Evolutionary conservation across 2,888 invertebrate species (phyloP).

Genomic region (Electrophaes corylata): DNA sequence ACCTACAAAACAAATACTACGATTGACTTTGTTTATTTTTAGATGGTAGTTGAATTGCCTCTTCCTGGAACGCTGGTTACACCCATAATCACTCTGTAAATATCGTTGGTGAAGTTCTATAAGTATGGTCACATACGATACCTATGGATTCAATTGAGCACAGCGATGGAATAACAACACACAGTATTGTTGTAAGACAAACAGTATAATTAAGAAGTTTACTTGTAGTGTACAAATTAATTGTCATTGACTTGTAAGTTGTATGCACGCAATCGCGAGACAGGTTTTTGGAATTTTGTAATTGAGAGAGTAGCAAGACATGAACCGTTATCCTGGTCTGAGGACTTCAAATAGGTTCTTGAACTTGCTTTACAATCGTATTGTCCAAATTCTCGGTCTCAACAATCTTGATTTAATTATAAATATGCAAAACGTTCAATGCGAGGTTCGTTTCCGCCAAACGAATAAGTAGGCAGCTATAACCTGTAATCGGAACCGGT

Average conservation of each 20-base stretch:
- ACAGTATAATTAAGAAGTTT: conserved; percentile 20
- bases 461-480: conserved; percentile 79
- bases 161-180: conserved; percentile 22
- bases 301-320: conserved; percentile 3
- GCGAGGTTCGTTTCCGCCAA: conserved; percentile 80
- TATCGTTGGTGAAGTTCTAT: conserved; percentile 50
- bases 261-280: conserved; percentile 2
- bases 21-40: conserved; percentile 77
- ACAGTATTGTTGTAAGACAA: conserved; percentile 20
- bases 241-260: conserved; percentile 14
- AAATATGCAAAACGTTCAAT: conserved; percentile 66
- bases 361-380: conserved; percentile 22
- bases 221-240: conserved; percentile 24
- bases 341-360: conserved; percentile 23
- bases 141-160: conserved; percentile 24
- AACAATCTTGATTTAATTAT: conserved; percentile 41
- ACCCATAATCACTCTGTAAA: conserved; percentile 73
- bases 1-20: conserved; percentile 73
- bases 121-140: conserved; percentile 31
- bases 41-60: conserved; percentile 72
- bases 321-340: neutral
- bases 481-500: conserved; percentile 83
- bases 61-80: conserved; percentile 72
- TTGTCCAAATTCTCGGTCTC: conserved; percentile 26
- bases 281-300: conserved; percentile 12